phyloP scores from a whole-genome alignment of 2,888 invertebrate species.

The Caenorhabditis sinica region DNA sequence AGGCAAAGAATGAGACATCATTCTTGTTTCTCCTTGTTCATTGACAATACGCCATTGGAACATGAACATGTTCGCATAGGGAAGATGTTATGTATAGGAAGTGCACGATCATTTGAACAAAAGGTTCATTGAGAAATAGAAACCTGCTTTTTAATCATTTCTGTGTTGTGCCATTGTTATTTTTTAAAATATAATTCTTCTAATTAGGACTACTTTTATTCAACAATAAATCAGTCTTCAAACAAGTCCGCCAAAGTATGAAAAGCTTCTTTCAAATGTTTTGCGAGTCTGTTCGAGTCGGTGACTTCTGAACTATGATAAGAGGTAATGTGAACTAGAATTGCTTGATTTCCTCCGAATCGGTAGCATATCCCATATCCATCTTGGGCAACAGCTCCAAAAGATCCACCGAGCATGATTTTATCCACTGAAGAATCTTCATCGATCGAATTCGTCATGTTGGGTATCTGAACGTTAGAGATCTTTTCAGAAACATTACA shows the following conservation, averaged over 20 bases:
- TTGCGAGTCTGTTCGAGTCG: slow-evolving; percentile 72
- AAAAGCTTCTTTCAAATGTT: slow-evolving; percentile 69
- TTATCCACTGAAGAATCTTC: slow-evolving; percentile 69
- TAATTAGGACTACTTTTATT: background rate
- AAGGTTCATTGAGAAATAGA: background rate
- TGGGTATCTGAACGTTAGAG: slow-evolving; percentile 70
- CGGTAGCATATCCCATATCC: slow-evolving; percentile 81
- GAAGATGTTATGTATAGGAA: background rate
- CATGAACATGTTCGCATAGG: background rate
- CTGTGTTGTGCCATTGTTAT: background rate
- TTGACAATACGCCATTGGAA: background rate
- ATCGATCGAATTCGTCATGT: slow-evolving; percentile 75
- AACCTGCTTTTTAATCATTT: background rate
- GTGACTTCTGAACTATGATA: slow-evolving; percentile 76
- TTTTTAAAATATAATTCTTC: background rate
- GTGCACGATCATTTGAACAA: slow-evolving; percentile 4
- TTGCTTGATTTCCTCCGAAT: slow-evolving; percentile 78
- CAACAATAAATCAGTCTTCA: slow-evolving; percentile 37
- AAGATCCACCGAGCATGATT: slow-evolving; percentile 78
- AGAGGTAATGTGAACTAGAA: slow-evolving; percentile 74
- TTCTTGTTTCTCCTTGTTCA: slow-evolving; percentile 18
- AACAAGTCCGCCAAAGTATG: slow-evolving; percentile 75
- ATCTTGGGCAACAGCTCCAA: slow-evolving; percentile 78
- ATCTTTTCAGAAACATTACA: background rate
- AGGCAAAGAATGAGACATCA: background rate